Evolutionary conservation across 2,113 vertebrate genomes (phyloP).

Genomic region (Meriones unguiculatus): DNA sequence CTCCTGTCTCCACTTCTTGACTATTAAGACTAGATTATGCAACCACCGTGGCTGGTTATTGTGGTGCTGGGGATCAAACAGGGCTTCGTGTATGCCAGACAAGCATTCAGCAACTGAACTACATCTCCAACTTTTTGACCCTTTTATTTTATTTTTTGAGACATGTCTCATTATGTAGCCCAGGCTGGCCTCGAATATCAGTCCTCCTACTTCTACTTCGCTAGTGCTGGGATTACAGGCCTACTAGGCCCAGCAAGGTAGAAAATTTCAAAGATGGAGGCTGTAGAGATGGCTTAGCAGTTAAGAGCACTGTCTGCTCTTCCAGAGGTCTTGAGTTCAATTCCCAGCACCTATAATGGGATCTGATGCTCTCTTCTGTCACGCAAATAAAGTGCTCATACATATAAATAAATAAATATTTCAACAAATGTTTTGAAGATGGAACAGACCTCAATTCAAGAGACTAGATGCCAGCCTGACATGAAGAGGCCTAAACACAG

Average conservation of each 20-base stretch:
- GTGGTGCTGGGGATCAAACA: neutral
- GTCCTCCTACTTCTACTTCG: neutral
- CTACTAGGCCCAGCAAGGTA: neutral
- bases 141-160: neutral
- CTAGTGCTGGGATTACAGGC: neutral
- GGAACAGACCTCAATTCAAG: neutral
- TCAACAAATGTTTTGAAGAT: neutral
- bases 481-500: neutral
- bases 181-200: neutral
- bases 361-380: too few species aligned
- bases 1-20: neutral
- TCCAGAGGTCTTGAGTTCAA: too few species aligned
- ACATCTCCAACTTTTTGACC: neutral
- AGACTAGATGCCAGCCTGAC: neutral
- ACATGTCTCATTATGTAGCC: neutral
- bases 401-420: too few species aligned
- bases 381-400: too few species aligned
- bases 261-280: neutral
- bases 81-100: neutral
- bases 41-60: neutral
- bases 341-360: too few species aligned
- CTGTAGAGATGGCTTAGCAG: neutral
- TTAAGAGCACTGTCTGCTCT: too few species aligned
- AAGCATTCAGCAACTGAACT: neutral
- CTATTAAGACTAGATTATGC: neutral